These are phyloP conservation scores for Takifugu rubripes DNA, from an alignment of 2,797 vertebrate genomes.

Conservation along the genomic window DNA sequence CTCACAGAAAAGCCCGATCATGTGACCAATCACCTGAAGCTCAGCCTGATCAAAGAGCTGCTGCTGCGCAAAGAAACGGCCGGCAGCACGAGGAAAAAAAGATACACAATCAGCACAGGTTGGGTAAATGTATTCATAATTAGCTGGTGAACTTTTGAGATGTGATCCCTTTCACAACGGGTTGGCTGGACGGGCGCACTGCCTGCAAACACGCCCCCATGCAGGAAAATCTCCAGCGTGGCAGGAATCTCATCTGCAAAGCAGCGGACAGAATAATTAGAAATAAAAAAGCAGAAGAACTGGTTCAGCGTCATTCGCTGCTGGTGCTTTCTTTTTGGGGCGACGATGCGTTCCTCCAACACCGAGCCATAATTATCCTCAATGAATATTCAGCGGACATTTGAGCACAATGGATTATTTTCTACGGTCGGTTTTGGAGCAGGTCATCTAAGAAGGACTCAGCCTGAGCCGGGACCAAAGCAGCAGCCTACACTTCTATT, in stretches of 20 bases:
- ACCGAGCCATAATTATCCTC: conserved; percentile 15
- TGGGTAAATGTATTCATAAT: background rate
- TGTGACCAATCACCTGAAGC: background rate
- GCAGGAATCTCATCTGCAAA: background rate
- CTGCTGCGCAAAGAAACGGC: background rate
- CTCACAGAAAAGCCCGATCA: background rate
- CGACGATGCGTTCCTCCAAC: conserved; percentile 13
- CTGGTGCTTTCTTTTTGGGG: conserved; percentile 11
- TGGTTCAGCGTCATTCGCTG: conserved; percentile 3
- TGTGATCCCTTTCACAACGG: too few relatives aligned
- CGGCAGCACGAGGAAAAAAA: background rate
- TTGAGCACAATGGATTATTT: conserved; percentile 28
- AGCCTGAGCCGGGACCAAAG: conserved; percentile 28
- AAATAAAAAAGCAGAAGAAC: background rate
- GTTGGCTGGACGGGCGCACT: too few relatives aligned
- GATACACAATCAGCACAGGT: background rate
- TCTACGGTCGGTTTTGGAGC: conserved; percentile 21
- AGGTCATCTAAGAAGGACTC: conserved; percentile 30
- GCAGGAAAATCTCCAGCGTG: background rate
- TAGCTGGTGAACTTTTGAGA: too few relatives aligned
- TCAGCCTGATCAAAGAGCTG: background rate
- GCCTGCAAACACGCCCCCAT: too few relatives aligned
- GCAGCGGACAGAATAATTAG: background rate
- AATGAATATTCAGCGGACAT: conserved; percentile 19
- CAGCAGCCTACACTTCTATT: conserved; percentile 46